Evolutionary conservation across 1,140 invertebrate genomes (phyloP).

Genomic region (Drosophila repleta): DNA sequence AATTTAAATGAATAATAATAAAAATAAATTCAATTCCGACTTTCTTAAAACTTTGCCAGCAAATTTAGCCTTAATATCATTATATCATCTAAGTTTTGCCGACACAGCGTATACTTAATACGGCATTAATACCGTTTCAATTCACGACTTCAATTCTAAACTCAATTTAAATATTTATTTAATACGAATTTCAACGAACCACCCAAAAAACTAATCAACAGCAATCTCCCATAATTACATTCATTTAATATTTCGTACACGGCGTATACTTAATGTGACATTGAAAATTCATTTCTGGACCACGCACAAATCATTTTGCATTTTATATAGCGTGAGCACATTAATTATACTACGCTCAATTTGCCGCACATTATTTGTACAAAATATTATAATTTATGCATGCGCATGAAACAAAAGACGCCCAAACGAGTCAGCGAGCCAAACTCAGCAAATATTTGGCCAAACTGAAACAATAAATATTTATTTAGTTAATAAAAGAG

Average conservation of each 20-base stretch:
- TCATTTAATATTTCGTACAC: neutral
- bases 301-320: neutral
- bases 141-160: no score
- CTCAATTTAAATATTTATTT: no score
- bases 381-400: slow-evolving; percentile 34
- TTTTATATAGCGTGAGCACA: slow-evolving; percentile 2
- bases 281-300: neutral
- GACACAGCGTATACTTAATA: slow-evolving; percentile 24
- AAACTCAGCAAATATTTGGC: slow-evolving; percentile 9
- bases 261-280: slow-evolving; percentile 24
- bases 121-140: neutral
- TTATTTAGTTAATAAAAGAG: neutral
- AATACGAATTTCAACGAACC: neutral
- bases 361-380: slow-evolving; percentile 20
- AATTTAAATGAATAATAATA: no score
- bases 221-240: neutral
- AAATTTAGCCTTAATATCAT: no score
- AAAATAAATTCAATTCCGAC: no score
- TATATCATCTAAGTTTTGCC: no score
- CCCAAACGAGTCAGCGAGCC: neutral
- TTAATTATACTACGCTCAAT: slow-evolving; percentile 33
- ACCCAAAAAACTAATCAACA: neutral
- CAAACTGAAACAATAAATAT: neutral
- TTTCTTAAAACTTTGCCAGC: no score
- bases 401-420: slow-evolving; percentile 13